Evolutionary conservation across 2,797 vertebrate genomes (phyloP).

Genomic region (Sebastes nivosus): DNA sequence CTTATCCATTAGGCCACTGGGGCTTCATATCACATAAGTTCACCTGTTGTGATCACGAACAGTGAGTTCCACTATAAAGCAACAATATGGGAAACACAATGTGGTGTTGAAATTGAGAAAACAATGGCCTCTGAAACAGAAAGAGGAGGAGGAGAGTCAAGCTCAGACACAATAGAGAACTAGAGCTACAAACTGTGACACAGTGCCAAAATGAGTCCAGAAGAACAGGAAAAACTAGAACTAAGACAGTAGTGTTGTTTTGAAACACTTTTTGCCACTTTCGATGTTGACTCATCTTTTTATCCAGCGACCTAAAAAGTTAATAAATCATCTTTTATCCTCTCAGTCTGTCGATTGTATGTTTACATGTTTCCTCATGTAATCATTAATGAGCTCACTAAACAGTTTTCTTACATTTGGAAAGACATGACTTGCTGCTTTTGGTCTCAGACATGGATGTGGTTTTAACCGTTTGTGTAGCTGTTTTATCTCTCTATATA

Average conservation of each 20-base stretch:
- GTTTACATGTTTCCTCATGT: background rate
- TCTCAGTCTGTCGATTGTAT: too few relatives aligned
- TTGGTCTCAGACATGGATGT: background rate
- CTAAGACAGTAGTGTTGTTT: background rate
- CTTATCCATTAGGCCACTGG: conserved; percentile 71
- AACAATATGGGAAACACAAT: too few relatives aligned
- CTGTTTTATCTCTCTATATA: background rate
- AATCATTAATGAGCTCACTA: background rate
- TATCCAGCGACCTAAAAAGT: background rate
- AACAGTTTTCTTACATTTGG: background rate
- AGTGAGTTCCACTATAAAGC: too few relatives aligned
- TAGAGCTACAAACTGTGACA: too few relatives aligned
- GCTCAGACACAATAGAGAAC: too few relatives aligned
- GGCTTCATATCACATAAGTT: background rate
- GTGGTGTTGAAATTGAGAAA: too few relatives aligned
- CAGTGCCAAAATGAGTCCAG: too few relatives aligned
- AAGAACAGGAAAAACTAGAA: too few relatives aligned
- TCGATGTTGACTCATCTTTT: background rate
- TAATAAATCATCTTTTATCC: background rate
- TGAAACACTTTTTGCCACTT: background rate
- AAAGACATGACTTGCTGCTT: background rate
- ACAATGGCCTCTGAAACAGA: too few relatives aligned
- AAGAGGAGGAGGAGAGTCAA: too few relatives aligned
- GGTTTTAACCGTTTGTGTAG: background rate
- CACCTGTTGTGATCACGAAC: too few relatives aligned